phyloP scores from a whole-genome alignment of 2,113 vertebrate genomes.

The Circaetus gallicus region DNA sequence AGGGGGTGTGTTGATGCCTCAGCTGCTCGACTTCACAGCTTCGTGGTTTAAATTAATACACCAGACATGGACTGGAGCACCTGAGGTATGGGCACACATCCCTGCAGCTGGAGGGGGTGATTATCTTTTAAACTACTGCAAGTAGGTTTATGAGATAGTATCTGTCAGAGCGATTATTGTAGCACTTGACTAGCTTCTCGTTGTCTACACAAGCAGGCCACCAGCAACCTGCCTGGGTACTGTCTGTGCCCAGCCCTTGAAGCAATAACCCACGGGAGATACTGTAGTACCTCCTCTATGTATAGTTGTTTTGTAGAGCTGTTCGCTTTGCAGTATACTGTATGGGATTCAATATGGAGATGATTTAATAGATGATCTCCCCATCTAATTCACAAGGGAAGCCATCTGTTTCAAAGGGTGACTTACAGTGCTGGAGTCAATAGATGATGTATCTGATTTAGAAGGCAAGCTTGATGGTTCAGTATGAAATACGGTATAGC shows the following conservation, averaged over 20 bases:
- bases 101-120: background rate
- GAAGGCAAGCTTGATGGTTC: background rate
- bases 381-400: background rate
- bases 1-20: fast-evolving
- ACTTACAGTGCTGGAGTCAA: background rate
- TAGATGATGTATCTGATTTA: background rate
- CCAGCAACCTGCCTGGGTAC: background rate
- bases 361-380: background rate
- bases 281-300: background rate
- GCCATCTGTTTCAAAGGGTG: background rate
- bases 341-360: background rate
- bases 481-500: background rate
- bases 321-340: background rate
- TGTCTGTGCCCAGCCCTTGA: background rate
- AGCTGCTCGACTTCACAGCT: background rate
- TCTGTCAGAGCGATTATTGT: background rate
- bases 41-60: background rate
- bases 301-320: background rate
- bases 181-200: background rate
- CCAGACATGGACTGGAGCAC: background rate
- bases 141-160: background rate
- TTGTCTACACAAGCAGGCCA: background rate
- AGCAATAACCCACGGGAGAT: background rate
- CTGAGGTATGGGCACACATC: background rate
- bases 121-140: background rate